These are phyloP conservation scores for Myrmecobius fasciatus DNA, from an alignment of 2,113 vertebrate species.

Conservation along the genomic window DNA sequence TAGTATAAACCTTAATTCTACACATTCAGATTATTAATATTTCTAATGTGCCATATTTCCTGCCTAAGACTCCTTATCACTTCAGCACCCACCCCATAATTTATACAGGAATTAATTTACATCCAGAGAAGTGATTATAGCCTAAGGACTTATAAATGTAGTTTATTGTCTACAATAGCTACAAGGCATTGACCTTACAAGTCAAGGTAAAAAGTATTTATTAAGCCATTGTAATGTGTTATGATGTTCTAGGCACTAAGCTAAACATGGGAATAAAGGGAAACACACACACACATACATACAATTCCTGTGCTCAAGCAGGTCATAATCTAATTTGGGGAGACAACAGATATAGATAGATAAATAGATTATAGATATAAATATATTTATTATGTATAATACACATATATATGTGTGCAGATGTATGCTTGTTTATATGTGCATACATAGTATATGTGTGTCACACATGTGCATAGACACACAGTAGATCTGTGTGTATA, in stretches of 20 bases:
- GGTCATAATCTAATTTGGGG: not conserved
- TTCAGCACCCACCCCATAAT: not conserved
- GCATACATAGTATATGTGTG: no score
- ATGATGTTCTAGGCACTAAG: not conserved
- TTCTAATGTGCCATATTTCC: not conserved
- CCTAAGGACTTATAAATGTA: not conserved
- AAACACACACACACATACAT: not conserved
- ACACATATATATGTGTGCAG: no score
- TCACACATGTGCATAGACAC: no score
- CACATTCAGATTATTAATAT: not conserved
- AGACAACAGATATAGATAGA: not conserved
- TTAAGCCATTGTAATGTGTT: not conserved
- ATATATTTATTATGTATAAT: no score
- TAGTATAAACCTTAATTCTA: not conserved
- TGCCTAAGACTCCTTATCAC: not conserved
- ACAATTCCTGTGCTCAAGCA: not conserved
- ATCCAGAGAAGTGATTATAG: not conserved
- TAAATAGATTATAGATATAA: no score
- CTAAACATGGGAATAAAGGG: not conserved
- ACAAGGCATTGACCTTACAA: not conserved
- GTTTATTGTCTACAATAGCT: no score
- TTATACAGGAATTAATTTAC: not conserved
- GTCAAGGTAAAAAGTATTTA: not conserved
- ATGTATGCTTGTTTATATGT: no score
- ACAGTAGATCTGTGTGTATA: no score